These are phyloP conservation scores for Cephonodes hylas DNA, from an alignment of 2,888 invertebrate genomes.

Conservation along the genomic window DNA sequence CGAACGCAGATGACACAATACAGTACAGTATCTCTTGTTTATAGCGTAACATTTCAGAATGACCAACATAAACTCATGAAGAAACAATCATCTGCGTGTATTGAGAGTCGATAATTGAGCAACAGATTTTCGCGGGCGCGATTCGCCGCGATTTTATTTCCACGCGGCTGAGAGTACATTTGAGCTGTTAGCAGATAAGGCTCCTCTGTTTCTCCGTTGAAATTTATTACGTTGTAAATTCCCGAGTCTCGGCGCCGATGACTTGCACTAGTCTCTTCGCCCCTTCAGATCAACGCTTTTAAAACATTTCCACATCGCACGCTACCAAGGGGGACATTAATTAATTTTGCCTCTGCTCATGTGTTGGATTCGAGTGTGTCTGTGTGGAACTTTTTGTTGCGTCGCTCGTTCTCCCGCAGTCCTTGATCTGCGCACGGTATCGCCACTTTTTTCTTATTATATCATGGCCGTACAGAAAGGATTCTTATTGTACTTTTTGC, in stretches of 20 bases:
- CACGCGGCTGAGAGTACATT: constrained; percentile 40
- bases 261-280: constrained; percentile 59
- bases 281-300: constrained; percentile 57
- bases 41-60: background rate
- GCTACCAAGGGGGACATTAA: constrained; percentile 65
- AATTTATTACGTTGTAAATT: constrained; percentile 75
- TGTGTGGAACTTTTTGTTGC: constrained; percentile 49
- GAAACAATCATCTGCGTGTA: background rate
- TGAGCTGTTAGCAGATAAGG: constrained; percentile 70
- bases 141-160: background rate
- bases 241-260: constrained; percentile 52
- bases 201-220: constrained; percentile 57
- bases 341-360: constrained; percentile 68
- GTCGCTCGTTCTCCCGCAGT: constrained; percentile 22
- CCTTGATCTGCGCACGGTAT: constrained; percentile 18
- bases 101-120: background rate
- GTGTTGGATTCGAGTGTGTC: constrained; percentile 60
- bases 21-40: background rate
- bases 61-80: background rate
- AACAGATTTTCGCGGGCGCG: constrained; percentile 22
- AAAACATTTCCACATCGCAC: constrained; percentile 55
- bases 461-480: background rate
- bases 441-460: constrained; percentile 5
- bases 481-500: background rate
- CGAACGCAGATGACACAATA: no score